phyloP scores from a whole-genome alignment of 2,113 vertebrate species.

The Oncorhynchus nerka region DNA sequence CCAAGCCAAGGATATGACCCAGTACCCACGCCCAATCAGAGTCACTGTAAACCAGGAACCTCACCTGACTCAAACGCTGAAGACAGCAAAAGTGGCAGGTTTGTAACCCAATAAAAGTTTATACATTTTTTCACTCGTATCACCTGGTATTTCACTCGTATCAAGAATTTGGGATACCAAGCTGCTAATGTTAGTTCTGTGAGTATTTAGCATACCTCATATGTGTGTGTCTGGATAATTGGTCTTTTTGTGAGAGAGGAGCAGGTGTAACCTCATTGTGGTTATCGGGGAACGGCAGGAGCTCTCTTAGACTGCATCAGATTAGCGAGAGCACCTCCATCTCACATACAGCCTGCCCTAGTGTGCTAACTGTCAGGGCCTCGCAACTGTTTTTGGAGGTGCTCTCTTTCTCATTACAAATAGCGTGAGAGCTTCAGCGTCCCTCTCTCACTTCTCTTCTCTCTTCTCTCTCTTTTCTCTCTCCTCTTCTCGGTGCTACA shows the following conservation, averaged over 20 bases:
- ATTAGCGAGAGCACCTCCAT: constrained; percentile 45
- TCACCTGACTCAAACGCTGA: constrained; percentile 38
- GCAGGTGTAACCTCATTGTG: constrained; percentile 75
- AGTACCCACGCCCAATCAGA: constrained; percentile 25
- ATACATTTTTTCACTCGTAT: too few species aligned
- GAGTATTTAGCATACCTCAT: background rate
- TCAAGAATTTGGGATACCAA: background rate
- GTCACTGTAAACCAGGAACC: constrained; percentile 46
- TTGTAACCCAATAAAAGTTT: background rate
- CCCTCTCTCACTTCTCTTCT: background rate
- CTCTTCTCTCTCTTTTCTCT: constrained; percentile 13
- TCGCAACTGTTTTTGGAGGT: too few species aligned
- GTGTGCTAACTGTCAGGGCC: background rate
- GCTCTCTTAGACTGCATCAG: constrained; percentile 63
- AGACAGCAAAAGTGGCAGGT: constrained; percentile 19
- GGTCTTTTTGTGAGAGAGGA: constrained; percentile 43
- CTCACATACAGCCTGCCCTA: background rate
- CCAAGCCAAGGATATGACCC: constrained; percentile 44
- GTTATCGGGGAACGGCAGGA: constrained; percentile 59
- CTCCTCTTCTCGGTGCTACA: constrained; percentile 35
- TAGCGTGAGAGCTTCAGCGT: background rate
- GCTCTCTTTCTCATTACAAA: constrained; percentile 1
- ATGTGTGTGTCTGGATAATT: background rate
- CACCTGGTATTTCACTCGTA: background rate
- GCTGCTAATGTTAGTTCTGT: background rate